A percentile compares a stretch with the other conserved stretches of the same genome.
phyloP scores from a whole-genome alignment of 2,113 vertebrate species.

The Capreolus pygargus region DNA sequence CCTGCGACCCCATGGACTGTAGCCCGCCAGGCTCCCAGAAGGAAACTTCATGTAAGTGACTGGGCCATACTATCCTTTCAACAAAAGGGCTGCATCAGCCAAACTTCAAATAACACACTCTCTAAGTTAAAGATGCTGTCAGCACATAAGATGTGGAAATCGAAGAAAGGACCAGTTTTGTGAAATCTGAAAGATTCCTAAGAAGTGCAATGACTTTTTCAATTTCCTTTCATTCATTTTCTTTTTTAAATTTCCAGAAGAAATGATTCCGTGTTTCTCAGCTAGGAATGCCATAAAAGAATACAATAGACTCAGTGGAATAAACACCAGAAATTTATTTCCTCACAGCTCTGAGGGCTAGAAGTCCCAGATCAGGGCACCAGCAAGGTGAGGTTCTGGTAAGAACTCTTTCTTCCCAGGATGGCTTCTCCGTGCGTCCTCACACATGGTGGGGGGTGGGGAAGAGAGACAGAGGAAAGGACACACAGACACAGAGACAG shows the following conservation, averaged over 20 bases:
- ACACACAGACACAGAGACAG: neutral
- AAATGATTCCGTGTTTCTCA: neutral
- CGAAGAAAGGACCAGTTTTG: neutral
- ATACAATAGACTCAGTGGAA: neutral
- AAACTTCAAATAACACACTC: neutral
- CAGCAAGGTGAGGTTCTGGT: neutral
- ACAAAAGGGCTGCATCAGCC: neutral
- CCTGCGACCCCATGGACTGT: neutral
- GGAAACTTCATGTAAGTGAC: accelerated
- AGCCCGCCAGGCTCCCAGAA: neutral
- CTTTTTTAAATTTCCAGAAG: neutral
- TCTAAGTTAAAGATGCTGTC: neutral
- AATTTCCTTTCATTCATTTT: neutral
- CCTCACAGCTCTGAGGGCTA: neutral
- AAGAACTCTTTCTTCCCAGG: no score
- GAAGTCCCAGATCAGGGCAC: neutral
- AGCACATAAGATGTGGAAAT: neutral
- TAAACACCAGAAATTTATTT: neutral
- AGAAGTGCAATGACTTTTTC: neutral
- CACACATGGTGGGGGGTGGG: neutral
- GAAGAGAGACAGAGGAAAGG: neutral
- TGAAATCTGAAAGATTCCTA: neutral
- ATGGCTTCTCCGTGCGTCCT: neutral
- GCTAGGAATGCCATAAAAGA: neutral
- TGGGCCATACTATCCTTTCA: neutral